These are phyloP conservation scores for Eudasyphora cyanicolor DNA, from an alignment of 2,888 invertebrate genomes.

Conservation along the genomic window DNA sequence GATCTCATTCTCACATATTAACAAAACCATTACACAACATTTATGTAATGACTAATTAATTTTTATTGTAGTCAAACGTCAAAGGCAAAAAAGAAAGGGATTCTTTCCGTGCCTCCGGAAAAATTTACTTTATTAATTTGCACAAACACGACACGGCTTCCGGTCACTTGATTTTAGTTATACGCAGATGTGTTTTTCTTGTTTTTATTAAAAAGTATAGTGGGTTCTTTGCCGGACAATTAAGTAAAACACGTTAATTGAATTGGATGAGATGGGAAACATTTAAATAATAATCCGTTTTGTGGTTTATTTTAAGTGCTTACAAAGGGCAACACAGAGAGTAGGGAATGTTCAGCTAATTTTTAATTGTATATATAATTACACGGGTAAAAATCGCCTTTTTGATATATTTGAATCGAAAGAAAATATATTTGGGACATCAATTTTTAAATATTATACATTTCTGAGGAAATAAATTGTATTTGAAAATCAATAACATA, in stretches of 20 bases:
- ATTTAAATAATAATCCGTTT: not conserved
- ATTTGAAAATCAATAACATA: too few species aligned
- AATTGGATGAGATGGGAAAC: not conserved
- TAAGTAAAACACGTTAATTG: not conserved
- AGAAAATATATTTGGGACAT: too few species aligned
- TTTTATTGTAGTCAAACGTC: not conserved
- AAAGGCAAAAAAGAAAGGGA: not conserved
- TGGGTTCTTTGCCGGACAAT: not conserved
- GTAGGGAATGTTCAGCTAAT: too few species aligned
- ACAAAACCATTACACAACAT: not conserved
- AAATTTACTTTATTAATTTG: not conserved
- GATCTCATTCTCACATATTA: not conserved
- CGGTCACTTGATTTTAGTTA: not conserved
- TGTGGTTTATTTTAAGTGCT: not conserved
- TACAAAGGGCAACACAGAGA: too few species aligned
- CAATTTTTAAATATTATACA: too few species aligned
- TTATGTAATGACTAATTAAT: constrained; percentile 5
- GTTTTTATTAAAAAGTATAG: not conserved
- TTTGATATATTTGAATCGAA: too few species aligned
- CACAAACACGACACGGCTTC: not conserved
- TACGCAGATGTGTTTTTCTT: not conserved
- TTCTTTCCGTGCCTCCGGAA: not conserved
- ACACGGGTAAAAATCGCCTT: too few species aligned
- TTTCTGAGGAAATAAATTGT: too few species aligned
- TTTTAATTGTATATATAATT: too few species aligned